phyloP scores from a whole-genome alignment of 2,888 invertebrate genomes.

The Cheilosia vernalis region DNA sequence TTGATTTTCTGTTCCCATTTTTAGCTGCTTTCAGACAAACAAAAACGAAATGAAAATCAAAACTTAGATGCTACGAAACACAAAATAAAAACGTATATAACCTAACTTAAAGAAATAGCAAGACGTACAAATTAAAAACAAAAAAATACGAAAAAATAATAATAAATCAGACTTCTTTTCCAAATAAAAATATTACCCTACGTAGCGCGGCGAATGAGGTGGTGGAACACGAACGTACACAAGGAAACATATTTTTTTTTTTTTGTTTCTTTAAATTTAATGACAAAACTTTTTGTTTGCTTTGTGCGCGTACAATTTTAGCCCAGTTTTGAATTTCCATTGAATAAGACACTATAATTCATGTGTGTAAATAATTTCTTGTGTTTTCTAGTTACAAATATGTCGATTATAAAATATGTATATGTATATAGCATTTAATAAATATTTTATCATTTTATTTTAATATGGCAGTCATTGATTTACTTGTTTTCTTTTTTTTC shows the following conservation, averaged over 20 bases:
- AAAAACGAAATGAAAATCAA: constrained; percentile 23
- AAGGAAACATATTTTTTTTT: background rate
- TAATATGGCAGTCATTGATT: constrained; percentile 74
- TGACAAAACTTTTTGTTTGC: constrained; percentile 30
- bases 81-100: constrained; percentile 30
- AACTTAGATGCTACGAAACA: constrained; percentile 36
- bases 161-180: constrained; percentile 73
- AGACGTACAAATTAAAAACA: constrained; percentile 58
- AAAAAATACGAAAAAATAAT: constrained; percentile 50
- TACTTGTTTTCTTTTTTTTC: constrained; percentile 17
- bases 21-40: constrained; percentile 37
- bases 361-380: constrained; percentile 24
- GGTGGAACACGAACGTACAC: constrained; percentile 31
- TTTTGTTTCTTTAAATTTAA: constrained; percentile 11
- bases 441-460: constrained; percentile 64
- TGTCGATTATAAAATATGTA: constrained; percentile 36
- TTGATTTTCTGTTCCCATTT: constrained; percentile 21
- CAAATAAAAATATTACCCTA: constrained; percentile 48
- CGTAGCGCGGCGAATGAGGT: constrained; percentile 47
- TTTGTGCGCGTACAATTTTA: constrained; percentile 34
- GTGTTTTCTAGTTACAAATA: constrained; percentile 11
- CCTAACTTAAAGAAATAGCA: constrained; percentile 63
- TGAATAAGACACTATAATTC: constrained; percentile 61
- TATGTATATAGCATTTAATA: constrained; percentile 31
- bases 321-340: constrained; percentile 51